These are phyloP conservation scores for Cryptophagus acutangulus DNA, from an alignment of 2,888 invertebrate genomes.

Conservation along the genomic window DNA sequence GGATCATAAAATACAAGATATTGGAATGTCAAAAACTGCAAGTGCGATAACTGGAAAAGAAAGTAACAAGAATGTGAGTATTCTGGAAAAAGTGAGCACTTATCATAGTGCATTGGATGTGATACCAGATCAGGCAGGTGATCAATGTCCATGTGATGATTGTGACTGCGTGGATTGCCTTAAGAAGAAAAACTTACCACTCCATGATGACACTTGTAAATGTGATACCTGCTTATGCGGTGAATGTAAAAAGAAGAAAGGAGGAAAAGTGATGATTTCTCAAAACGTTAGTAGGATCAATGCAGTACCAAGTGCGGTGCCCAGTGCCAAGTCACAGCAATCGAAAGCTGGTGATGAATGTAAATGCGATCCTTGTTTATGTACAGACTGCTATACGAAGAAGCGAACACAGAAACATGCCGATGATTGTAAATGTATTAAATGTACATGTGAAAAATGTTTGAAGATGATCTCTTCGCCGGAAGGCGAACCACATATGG, in stretches of 20 bases:
- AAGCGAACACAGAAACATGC: too few relatives aligned
- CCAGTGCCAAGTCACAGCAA: too few relatives aligned
- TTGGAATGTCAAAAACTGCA: too few relatives aligned
- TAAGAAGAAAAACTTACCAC: background rate
- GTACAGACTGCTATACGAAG: conserved; percentile 19
- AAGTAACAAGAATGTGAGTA: too few relatives aligned
- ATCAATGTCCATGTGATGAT: too few relatives aligned
- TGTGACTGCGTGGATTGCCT: conserved; percentile 5
- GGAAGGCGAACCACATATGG: too few relatives aligned
- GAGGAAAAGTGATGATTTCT: too few relatives aligned
- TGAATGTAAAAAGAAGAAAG: too few relatives aligned
- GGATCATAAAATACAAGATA: too few relatives aligned
- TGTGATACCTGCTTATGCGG: background rate
- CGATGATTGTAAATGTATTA: background rate
- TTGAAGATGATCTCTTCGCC: too few relatives aligned
- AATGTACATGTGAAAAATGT: background rate
- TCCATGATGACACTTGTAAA: background rate
- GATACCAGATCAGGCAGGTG: background rate
- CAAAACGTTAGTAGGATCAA: background rate
- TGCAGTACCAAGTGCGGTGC: background rate
- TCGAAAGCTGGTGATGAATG: conserved; percentile 11
- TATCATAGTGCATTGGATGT: too few relatives aligned
- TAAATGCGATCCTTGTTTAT: conserved; percentile 17
- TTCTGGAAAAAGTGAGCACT: background rate
- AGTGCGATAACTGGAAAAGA: too few relatives aligned